Percentiles rank a stretch among this genome's conserved stretches.
Conservation (phyloP, 2,113 vertebrate species). For the Nestor notabilis region DNA sequence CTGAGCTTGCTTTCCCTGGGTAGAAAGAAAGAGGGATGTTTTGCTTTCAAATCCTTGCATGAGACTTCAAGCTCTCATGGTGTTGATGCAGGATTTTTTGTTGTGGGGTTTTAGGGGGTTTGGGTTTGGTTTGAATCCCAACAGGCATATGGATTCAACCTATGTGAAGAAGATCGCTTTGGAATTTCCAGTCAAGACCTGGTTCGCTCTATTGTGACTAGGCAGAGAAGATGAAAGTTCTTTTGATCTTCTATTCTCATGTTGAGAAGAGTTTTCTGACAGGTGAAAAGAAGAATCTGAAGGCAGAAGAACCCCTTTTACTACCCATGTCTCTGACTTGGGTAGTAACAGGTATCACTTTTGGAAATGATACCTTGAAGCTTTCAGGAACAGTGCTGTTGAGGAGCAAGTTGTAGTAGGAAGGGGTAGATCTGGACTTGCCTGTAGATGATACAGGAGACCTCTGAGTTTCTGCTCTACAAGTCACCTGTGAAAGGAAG, state of each 20-base stretch:
- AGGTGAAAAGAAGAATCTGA: not conserved
- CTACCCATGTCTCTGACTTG: not conserved
- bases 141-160: not conserved
- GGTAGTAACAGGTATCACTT: not conserved
- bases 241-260: not conserved
- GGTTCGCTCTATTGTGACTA: not conserved
- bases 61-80: not conserved
- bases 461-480: not conserved
- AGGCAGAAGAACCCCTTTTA: not conserved
- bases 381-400: not conserved
- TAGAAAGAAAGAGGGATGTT: not conserved
- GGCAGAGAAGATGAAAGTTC: not conserved
- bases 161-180: not conserved
- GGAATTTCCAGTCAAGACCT: not conserved
- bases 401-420: not conserved
- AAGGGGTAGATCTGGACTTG: not conserved
- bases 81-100: not conserved
- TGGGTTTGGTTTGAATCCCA: not conserved
- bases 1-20: not conserved
- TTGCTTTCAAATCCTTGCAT: not conserved
- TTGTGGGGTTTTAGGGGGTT: not conserved
- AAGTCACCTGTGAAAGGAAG: not conserved
- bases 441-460: not conserved
- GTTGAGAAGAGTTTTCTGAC: not conserved
- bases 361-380: not conserved